Conservation (phyloP, 2,888 invertebrate genomes). For the Xestia sexstrigata region DNA sequence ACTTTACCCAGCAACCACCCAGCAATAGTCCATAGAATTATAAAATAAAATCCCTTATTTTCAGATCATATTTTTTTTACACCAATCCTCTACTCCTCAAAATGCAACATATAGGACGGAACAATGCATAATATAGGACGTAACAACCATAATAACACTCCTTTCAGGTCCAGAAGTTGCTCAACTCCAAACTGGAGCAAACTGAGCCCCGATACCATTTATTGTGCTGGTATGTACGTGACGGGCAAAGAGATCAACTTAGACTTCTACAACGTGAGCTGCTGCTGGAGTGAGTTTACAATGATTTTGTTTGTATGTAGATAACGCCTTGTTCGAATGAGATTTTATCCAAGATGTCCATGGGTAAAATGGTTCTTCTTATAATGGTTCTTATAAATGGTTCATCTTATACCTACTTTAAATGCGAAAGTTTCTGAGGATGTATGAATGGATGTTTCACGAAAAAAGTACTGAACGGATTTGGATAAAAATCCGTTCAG, state of each 20-base stretch:
- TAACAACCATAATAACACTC: not conserved
- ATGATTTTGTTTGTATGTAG: not conserved
- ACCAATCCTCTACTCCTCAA: no score
- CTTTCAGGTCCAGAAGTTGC: conserved; percentile 15
- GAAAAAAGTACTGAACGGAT: no score
- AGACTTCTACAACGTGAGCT: not conserved
- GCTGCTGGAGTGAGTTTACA: not conserved
- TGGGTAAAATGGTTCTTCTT: no score
- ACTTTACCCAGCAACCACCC: no score
- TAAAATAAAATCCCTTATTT: no score
- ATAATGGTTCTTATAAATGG: no score
- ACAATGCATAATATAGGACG: no score
- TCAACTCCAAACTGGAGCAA: conserved; percentile 32
- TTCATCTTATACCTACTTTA: not conserved
- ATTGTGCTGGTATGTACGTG: conserved; percentile 43
- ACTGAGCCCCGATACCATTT: conserved; percentile 11
- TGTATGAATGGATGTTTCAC: not conserved
- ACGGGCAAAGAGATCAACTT: conserved; percentile 30
- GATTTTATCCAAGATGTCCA: not conserved
- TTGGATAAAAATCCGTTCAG: no score
- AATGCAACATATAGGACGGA: not conserved
- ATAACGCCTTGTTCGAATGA: not conserved
- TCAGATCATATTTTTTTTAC: not conserved
- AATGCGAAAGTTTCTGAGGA: not conserved
- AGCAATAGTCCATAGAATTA: no score